Evolutionary conservation across 2,113 vertebrate species (phyloP).

Genomic region (Pseudorasbora parva): DNA sequence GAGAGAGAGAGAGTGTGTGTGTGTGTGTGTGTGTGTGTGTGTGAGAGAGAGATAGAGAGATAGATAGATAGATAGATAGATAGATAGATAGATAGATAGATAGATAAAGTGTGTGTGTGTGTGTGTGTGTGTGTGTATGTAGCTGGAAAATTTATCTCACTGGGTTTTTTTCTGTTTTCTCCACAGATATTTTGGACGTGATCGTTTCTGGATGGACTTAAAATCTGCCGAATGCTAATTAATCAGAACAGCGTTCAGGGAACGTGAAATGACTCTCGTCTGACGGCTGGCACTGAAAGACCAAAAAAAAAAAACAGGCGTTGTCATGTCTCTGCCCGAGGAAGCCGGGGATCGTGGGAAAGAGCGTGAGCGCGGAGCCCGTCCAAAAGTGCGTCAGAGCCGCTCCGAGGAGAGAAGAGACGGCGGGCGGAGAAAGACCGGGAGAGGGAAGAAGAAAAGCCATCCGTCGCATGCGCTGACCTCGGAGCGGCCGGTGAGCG

Average conservation of each 20-base stretch:
- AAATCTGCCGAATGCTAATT: background rate
- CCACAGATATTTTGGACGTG: background rate
- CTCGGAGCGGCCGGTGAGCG: slow-evolving; percentile 74
- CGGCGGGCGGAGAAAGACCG: slow-evolving; percentile 62
- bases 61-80: no score
- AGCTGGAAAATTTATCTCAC: no score
- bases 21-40: no score
- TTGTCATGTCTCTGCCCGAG: slow-evolving; percentile 75
- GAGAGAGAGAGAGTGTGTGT: no score
- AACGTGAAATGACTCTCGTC: background rate
- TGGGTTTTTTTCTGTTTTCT: background rate
- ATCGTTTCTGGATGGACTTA: no score
- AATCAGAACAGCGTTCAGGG: background rate
- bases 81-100: no score
- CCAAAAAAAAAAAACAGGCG: no score
- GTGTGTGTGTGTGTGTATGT: no score
- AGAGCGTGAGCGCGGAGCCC: slow-evolving; percentile 74
- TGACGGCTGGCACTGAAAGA: background rate
- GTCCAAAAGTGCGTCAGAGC: slow-evolving; percentile 80
- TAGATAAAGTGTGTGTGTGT: no score
- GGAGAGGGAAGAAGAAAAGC: slow-evolving; percentile 74
- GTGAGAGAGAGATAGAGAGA: no score
- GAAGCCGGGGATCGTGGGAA: slow-evolving; percentile 71
- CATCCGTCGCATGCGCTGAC: slow-evolving; percentile 59
- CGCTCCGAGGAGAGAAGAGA: slow-evolving; percentile 76